phyloP scores from a whole-genome alignment of 1,140 invertebrate genomes.

The Semibalanus balanoides region DNA sequence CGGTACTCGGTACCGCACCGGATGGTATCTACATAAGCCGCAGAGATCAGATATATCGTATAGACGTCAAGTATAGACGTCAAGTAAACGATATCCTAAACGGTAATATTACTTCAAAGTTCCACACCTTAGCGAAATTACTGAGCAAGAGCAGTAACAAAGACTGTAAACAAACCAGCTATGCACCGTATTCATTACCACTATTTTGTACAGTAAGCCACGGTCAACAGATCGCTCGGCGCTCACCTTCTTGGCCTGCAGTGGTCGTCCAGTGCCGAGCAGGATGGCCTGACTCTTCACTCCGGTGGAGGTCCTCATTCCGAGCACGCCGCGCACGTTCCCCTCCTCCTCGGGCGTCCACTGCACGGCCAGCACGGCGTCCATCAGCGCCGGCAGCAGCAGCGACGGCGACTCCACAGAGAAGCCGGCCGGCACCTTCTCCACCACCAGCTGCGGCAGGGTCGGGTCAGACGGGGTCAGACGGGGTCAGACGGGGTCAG shows the following conservation, averaged over 20 bases:
- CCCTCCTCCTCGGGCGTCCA: constrained; percentile 18
- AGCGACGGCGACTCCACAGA: not conserved
- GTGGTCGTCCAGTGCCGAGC: constrained; percentile 17
- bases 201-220: no score
- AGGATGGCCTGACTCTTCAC: constrained; percentile 18
- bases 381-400: not conserved
- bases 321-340: constrained; percentile 15
- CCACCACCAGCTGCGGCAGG: not conserved
- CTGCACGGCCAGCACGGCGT: constrained; percentile 14
- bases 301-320: constrained; percentile 16
- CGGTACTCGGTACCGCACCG: no score
- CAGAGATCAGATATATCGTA: no score
- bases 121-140: no score
- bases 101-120: no score
- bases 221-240: no score
- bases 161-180: no score
- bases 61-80: no score
- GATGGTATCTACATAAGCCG: no score
- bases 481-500: not conserved
- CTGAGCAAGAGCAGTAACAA: no score
- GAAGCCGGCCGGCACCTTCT: not conserved
- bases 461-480: not conserved
- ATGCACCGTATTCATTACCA: no score
- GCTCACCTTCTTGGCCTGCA: constrained; percentile 16
- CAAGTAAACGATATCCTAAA: no score